Conservation (phyloP, 2,888 invertebrate species). For the Mythimna ferrago region DNA sequence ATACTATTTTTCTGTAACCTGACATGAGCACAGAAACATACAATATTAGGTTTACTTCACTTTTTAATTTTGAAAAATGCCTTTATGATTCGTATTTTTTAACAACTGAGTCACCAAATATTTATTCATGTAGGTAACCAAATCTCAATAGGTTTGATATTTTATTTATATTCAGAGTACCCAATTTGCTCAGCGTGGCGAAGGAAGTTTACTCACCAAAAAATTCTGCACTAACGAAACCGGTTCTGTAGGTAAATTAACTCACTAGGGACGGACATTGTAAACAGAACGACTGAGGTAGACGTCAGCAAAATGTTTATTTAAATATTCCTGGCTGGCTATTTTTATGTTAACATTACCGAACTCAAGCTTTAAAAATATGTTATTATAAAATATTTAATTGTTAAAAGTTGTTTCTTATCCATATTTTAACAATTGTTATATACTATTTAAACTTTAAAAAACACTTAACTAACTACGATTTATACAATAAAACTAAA, state of each 20-base stretch:
- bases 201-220: conserved; percentile 2
- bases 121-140: no score
- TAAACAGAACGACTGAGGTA: conserved; percentile 20
- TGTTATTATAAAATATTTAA: no score
- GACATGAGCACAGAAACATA: not conserved
- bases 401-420: no score
- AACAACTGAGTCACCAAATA: not conserved
- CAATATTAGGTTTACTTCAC: no score
- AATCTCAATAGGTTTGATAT: not conserved
- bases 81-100: not conserved
- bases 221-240: conserved; percentile 19
- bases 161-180: conserved; percentile 10
- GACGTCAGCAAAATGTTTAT: conserved; percentile 11
- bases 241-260: not conserved
- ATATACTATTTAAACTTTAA: no score
- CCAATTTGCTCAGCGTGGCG: conserved; percentile 3
- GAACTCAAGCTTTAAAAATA: no score
- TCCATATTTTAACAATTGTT: no score
- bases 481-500: no score
- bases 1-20: no score
- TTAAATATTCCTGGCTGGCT: conserved; percentile 7
- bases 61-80: not conserved
- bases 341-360: not conserved
- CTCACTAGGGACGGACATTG: conserved; percentile 29
- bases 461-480: no score